phyloP scores from a whole-genome alignment of 2,888 invertebrate species.

The Andrena haemorrhoa region DNA sequence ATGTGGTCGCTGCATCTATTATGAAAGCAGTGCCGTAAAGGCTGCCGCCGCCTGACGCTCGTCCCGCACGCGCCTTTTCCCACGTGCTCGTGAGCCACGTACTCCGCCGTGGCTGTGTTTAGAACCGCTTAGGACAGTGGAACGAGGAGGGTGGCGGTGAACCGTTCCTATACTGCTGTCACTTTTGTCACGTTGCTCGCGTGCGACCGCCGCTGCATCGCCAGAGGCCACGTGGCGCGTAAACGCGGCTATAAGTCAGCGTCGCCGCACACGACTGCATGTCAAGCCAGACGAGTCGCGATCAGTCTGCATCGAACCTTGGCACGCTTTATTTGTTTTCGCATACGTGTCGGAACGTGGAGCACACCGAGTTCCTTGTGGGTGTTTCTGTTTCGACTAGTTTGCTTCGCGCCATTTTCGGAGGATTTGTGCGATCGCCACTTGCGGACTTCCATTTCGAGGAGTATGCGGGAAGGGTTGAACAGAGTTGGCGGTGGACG shows the following conservation, averaged over 20 bases:
- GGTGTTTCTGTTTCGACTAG: not conserved
- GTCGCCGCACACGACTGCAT: slow-evolving; percentile 34
- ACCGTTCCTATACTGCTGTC: slow-evolving; percentile 57
- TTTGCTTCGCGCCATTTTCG: not conserved
- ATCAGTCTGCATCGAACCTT: slow-evolving; percentile 70
- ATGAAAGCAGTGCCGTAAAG: slow-evolving; percentile 76
- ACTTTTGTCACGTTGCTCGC: slow-evolving; percentile 58
- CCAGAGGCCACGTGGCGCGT: slow-evolving; percentile 72
- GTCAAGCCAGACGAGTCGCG: slow-evolving; percentile 42
- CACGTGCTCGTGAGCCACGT: slow-evolving; percentile 79
- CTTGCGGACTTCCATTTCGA: too few relatives aligned
- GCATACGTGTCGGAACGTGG: slow-evolving; percentile 55
- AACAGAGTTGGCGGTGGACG: too few relatives aligned
- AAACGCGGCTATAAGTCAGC: slow-evolving; percentile 49
- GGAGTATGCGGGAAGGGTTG: too few relatives aligned
- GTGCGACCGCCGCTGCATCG: slow-evolving; percentile 41
- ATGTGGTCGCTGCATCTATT: slow-evolving; percentile 76
- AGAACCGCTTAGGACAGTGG: slow-evolving; percentile 41
- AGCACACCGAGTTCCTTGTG: not conserved
- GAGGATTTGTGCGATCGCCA: not conserved
- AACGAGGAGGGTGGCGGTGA: slow-evolving; percentile 37
- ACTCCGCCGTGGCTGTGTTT: slow-evolving; percentile 53
- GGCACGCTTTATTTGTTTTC: slow-evolving; percentile 67
- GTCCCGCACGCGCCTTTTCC: slow-evolving; percentile 81
- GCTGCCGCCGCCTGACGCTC: slow-evolving; percentile 73